phyloP scores from a whole-genome alignment of 2,888 invertebrate species.

The Bombylius discolor region DNA sequence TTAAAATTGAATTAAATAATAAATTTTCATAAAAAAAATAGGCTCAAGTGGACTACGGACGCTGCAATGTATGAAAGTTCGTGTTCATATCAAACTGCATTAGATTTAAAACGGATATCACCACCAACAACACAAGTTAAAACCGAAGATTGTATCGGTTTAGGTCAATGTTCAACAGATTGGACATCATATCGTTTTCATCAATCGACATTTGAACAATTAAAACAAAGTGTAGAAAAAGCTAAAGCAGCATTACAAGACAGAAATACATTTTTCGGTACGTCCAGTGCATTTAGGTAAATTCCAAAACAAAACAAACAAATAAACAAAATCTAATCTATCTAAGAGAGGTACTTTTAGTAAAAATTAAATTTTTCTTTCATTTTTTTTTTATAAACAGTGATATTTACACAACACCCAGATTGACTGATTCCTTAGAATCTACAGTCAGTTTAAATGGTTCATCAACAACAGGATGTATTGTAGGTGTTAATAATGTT shows the following conservation, averaged over 20 bases:
- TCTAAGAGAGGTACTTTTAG: neutral
- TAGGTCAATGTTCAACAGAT: conserved; percentile 47
- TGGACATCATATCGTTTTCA: conserved; percentile 71
- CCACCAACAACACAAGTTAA: conserved; percentile 37
- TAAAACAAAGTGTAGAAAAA: conserved; percentile 82
- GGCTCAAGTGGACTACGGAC: conserved; percentile 14
- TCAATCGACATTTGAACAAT: conserved; percentile 77
- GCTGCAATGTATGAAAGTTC: conserved; percentile 77
- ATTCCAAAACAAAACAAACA: neutral
- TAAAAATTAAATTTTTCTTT: neutral
- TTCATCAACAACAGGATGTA: conserved; percentile 24
- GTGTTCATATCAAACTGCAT: conserved; percentile 77
- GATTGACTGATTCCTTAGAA: conserved; percentile 31
- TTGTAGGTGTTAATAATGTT: conserved; percentile 22
- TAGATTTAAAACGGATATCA: conserved; percentile 61
- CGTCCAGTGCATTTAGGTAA: conserved; percentile 59
- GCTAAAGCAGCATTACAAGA: conserved; percentile 77
- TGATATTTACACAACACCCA: conserved; percentile 36
- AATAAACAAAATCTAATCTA: neutral
- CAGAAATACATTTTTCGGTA: conserved; percentile 53
- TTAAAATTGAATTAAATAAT: no score
- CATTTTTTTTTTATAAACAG: conserved; percentile 15
- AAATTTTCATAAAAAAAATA: neutral
- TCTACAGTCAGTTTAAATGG: conserved; percentile 25
- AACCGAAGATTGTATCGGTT: conserved; percentile 39